Evolutionary conservation across 2,888 invertebrate genomes (phyloP).

Genomic region (Drosophila anomalata): DNA sequence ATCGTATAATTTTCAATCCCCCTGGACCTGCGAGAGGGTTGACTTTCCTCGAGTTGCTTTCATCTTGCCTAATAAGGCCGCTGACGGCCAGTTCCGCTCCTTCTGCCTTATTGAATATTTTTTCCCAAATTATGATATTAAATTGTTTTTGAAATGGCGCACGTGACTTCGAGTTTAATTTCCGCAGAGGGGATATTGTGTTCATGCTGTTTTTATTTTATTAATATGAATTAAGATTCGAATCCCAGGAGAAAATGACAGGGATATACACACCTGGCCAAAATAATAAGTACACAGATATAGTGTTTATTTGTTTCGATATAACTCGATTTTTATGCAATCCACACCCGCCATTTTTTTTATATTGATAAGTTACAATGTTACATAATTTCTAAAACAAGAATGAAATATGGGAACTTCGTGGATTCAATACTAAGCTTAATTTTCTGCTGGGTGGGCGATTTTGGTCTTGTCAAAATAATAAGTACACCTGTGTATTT

Average conservation of each 20-base stretch:
- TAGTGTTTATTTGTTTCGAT: too few relatives aligned
- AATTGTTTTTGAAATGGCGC: constrained; percentile 53
- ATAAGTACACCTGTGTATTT: too few relatives aligned
- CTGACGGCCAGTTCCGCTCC: background rate
- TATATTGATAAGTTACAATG: too few relatives aligned
- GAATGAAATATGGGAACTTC: too few relatives aligned
- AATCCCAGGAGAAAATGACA: background rate
- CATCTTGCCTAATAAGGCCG: constrained; percentile 15
- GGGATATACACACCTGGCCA: too few relatives aligned
- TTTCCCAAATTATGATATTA: constrained; percentile 54
- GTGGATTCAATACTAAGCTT: too few relatives aligned
- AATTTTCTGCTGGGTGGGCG: too few relatives aligned
- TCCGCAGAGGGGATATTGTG: background rate
- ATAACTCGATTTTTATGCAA: too few relatives aligned
- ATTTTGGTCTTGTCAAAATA: too few relatives aligned
- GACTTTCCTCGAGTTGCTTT: constrained; percentile 14
- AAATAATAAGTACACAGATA: too few relatives aligned
- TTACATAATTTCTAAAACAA: too few relatives aligned
- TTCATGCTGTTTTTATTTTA: background rate
- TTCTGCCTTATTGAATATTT: constrained; percentile 47
- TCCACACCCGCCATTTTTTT: too few relatives aligned
- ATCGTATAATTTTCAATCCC: constrained; percentile 62
- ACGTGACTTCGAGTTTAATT: constrained; percentile 62
- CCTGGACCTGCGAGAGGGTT: constrained; percentile 43
- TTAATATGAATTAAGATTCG: background rate